Evolutionary conservation across 2,888 invertebrate species (phyloP).

Genomic region (Melinaea marsaeus): DNA sequence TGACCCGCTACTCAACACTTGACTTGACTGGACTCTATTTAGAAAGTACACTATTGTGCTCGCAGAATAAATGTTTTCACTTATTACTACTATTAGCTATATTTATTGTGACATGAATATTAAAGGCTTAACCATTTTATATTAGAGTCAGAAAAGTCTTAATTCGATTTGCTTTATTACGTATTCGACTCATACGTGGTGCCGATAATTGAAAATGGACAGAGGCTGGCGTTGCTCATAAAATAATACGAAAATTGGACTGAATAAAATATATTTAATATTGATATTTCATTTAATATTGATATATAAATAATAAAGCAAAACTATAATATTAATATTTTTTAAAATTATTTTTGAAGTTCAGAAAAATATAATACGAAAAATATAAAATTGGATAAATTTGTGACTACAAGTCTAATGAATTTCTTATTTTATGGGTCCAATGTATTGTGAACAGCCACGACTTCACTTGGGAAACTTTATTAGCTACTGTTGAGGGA

Average conservation of each 20-base stretch:
- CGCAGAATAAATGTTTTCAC: no score
- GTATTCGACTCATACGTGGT: slow-evolving; percentile 19
- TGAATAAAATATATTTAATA: slow-evolving; percentile 10
- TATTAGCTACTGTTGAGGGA: not conserved
- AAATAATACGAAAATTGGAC: slow-evolving; percentile 16
- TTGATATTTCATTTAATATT: not conserved
- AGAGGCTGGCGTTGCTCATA: slow-evolving; percentile 16
- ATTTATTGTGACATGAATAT: not conserved
- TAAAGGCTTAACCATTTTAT: not conserved
- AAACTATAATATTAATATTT: no score
- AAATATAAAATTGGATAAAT: slow-evolving; percentile 35
- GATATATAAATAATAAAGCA: no score
- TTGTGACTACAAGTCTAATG: slow-evolving; percentile 52
- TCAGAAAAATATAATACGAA: not conserved
- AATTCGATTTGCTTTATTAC: slow-evolving; percentile 17
- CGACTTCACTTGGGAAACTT: slow-evolving; percentile 42
- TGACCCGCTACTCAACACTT: no score
- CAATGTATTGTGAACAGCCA: slow-evolving; percentile 66
- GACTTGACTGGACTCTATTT: no score
- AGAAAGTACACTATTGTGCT: no score
- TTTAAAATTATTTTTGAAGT: not conserved
- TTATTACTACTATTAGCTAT: no score
- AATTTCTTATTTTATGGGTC: slow-evolving; percentile 68
- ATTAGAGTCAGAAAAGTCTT: slow-evolving; percentile 11
- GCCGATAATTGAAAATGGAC: slow-evolving; percentile 19